Percentiles rank a stretch among this genome's conserved stretches.
Conservation (phyloP, 1,140 invertebrate genomes). For the Notospermus geniculatus region DNA sequence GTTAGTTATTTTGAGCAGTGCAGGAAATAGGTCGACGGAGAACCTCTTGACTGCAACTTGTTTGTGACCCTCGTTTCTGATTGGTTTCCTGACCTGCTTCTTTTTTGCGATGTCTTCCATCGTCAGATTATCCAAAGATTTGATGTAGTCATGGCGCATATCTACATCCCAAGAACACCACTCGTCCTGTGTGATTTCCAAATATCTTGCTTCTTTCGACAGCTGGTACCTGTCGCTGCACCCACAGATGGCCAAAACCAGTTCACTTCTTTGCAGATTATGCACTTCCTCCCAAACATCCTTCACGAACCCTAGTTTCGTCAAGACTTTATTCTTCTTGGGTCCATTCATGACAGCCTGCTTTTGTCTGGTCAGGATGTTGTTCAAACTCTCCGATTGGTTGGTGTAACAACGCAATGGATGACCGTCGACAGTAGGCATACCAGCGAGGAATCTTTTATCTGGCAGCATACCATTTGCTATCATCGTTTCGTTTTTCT, state of each 20-base stretch:
- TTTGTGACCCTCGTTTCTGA: no score
- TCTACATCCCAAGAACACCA: not conserved
- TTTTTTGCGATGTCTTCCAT: no score
- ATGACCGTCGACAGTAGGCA: not conserved
- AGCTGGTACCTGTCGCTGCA: not conserved
- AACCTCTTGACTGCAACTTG: no score
- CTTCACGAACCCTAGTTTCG: not conserved
- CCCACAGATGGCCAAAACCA: not conserved
- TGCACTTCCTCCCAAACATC: not conserved
- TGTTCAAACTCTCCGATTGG: slow-evolving; percentile 1
- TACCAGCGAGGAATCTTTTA: not conserved
- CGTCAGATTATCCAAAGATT: not conserved
- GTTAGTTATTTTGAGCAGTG: no score
- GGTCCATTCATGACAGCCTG: not conserved
- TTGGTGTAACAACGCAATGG: not conserved
- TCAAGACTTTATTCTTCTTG: not conserved
- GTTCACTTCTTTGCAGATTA: not conserved
- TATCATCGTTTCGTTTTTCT: not conserved
- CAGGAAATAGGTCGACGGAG: no score
- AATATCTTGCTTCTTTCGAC: not conserved
- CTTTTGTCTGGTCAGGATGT: not conserved
- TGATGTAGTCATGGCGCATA: not conserved
- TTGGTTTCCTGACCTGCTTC: no score
- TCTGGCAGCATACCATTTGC: not conserved
- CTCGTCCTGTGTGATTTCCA: not conserved